These are phyloP conservation scores for Carcinoscorpius rotundicauda DNA, from an alignment of 1,140 invertebrate genomes.

Conservation along the genomic window DNA sequence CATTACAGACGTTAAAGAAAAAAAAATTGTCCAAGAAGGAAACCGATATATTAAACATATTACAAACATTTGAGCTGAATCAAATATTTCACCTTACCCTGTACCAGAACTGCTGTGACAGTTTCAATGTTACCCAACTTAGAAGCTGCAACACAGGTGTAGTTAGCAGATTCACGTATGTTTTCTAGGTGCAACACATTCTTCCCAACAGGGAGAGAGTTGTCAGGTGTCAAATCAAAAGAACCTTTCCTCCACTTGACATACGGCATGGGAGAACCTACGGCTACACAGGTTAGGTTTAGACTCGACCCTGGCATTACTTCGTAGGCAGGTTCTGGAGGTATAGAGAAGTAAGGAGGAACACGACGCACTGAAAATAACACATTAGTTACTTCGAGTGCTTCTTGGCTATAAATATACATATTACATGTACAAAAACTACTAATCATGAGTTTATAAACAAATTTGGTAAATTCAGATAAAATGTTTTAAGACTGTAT, in stretches of 20 bases:
- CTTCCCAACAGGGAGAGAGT: conserved; percentile 36
- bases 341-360: conserved; percentile 84
- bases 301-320: conserved; percentile 79
- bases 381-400: too few species aligned
- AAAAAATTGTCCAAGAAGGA: too few species aligned
- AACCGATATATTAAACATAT: too few species aligned
- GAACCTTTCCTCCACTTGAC: conserved; percentile 89
- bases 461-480: too few species aligned
- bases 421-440: too few species aligned
- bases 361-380: conserved; percentile 69
- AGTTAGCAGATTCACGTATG: conserved; percentile 79
- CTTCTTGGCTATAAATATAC: too few species aligned
- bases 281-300: conserved; percentile 90
- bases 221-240: conserved; percentile 57
- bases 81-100: conserved; percentile 55
- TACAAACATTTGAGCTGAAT: too few species aligned
- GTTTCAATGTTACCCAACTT: conserved; percentile 82
- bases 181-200: conserved; percentile 76
- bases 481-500: too few species aligned
- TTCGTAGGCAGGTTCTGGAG: conserved; percentile 64
- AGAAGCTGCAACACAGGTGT: conserved; percentile 91
- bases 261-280: conserved; percentile 92
- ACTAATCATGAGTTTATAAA: too few species aligned
- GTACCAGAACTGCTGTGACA: conserved; percentile 77
- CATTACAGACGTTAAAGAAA: too few species aligned